These are phyloP conservation scores for Darevskia nairensis DNA, from an alignment of 2,797 vertebrate genomes.

Conservation along the genomic window DNA sequence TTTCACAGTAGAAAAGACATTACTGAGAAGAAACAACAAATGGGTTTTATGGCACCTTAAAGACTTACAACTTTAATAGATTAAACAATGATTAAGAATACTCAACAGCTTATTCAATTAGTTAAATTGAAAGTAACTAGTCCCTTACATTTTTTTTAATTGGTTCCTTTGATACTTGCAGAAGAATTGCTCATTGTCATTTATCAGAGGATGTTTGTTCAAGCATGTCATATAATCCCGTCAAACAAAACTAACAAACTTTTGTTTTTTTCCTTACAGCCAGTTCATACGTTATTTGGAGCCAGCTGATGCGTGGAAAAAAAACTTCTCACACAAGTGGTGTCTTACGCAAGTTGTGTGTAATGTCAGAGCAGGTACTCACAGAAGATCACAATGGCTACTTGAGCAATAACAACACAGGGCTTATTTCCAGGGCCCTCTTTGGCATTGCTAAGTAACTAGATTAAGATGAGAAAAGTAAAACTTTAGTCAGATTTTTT, in stretches of 20 bases:
- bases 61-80: background rate
- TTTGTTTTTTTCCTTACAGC: background rate
- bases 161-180: conserved; percentile 35
- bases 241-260: conserved; percentile 11
- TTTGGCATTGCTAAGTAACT: no score
- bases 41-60: background rate
- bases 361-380: background rate
- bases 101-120: conserved; percentile 23
- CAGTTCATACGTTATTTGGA: conserved; percentile 8
- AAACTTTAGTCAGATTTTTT: no score
- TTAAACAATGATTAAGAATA: background rate
- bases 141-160: conserved; percentile 19
- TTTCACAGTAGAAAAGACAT: background rate
- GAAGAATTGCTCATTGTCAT: background rate
- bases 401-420: no score
- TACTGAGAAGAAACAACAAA: background rate
- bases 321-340: background rate
- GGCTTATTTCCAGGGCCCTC: no score
- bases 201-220: background rate
- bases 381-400: background rate
- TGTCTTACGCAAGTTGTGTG: background rate
- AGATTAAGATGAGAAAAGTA: no score
- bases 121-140: background rate
- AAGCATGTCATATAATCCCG: conserved; percentile 19
- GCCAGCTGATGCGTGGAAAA: background rate